Conservation (phyloP, 37 sponge, comb jelly and placozoan genomes). For the Bolinopsis microptera region DNA sequence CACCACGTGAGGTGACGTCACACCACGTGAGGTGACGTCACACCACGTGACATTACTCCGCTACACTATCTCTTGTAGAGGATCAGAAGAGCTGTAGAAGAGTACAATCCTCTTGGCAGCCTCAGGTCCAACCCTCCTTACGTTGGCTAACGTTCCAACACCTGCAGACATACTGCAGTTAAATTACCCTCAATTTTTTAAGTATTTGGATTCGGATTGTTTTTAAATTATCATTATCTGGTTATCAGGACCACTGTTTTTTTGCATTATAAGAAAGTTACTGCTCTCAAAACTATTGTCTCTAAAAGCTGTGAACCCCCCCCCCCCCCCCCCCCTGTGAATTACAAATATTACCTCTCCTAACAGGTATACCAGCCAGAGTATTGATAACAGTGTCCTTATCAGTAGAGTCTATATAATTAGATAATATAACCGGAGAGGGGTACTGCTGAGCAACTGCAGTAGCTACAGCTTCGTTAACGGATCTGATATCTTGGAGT, state of each 20-base stretch:
- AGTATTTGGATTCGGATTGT: too few relatives aligned
- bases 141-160: neutral
- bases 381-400: neutral
- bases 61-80: neutral
- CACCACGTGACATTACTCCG: neutral
- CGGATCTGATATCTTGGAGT: conserved; percentile 9
- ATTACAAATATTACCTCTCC: conserved; percentile 1
- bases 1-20: too few relatives aligned
- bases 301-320: neutral
- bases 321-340: too few relatives aligned
- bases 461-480: conserved; percentile 23
- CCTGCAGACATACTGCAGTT: too few relatives aligned
- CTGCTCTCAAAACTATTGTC: too few relatives aligned
- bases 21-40: neutral
- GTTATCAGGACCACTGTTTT: too few relatives aligned
- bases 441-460: conserved; percentile 51
- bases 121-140: conserved; percentile 45
- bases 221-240: too few relatives aligned
- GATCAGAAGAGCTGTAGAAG: neutral
- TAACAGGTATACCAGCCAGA: neutral
- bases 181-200: too few relatives aligned
- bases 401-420: neutral
- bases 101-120: conserved; percentile 24
- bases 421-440: neutral
- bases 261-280: too few relatives aligned